Evolutionary conservation across 2,113 vertebrate genomes (phyloP), one percentile per base, ranked within the genome.

Genomic region (Microtus ochrogaster): DNA sequence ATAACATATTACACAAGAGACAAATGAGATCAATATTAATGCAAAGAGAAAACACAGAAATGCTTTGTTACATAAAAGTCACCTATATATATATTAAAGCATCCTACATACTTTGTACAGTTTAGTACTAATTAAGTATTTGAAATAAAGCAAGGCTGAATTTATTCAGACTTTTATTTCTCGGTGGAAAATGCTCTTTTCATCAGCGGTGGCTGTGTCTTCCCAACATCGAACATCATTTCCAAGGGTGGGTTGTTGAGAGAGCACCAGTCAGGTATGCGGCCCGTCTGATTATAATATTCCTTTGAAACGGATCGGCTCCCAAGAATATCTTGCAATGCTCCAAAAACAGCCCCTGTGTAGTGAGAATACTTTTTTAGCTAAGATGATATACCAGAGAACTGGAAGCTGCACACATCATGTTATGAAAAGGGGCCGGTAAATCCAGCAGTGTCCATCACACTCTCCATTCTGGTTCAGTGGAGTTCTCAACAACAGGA

Each of bases 151-250:
- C 44, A 96, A 90, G 88, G 63, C 0, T 90, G 58, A 84, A 84
- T 77, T 89, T 82, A 30, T 21, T 44, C 1, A 74, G 76, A 88
- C 28, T 84, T 94, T 98, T 97, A 99, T 98, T 99, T 99, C 98
- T 99, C 99, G 0, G 99, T 99, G 87, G 99, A 99, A 98, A 99
- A 99, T 66, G 99, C 99, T 93, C 99, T 99, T 98, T 99, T 99
- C 99, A 99, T 99, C 72, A 99, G 82, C 0, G 99, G 99, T 2
- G 99, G 99, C 0, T 99, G 99, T 4, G 99, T 98, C 97, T 99
- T 99, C 0, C 99, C 99, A 1, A 99, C 98, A 82, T 99, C 99
- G 91, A 99, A 99, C 97, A 99, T 98, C 79, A 99, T 99, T 97
- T 99, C 99, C 36, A 99, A 98, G 0, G 99, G 99, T 7, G 99